Evolutionary conservation across 2,797 vertebrate species (phyloP), one percentile per base, ranked within the genome.

Genomic region (Enteromius argenteus): DNA sequence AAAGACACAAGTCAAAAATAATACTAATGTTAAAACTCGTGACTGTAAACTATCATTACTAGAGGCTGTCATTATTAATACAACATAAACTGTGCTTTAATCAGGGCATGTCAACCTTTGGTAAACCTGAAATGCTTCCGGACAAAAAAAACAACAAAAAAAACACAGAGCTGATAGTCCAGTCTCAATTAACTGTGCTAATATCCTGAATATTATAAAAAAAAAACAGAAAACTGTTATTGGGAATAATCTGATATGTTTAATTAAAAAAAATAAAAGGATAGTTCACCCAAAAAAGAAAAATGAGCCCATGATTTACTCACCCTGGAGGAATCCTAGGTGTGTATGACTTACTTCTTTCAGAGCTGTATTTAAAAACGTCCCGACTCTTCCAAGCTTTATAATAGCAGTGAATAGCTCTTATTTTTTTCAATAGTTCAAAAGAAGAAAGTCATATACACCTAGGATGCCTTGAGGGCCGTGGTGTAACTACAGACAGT

Each of bases 191-290:
- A 79, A 66, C 58, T 49, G 27, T 66, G 37, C 17, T 77, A 77
- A 39, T 46, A 62, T 30, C 4, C 60, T 49, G 21, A n/a, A 79
- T 49, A 78, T 44, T 13, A 64, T 14, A 13, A 23, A 23, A 74
- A 74, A 53, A 2, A 42, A 60, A 62, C 4, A 17, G n/a, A 30
- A 92, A 80, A 66, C 37, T 78, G 79, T 89, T 81, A 89, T 87
- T 88, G 86, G 78, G 88, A 83, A 81, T 90, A 91, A 91, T 92
- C 90, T 79, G 90, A 89, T 49, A 92, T 76, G 72, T 53, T 92
- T 89, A 82, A 87, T 92, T 89, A 95, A 95, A 95, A 95, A 93
- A 93, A 92, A 88, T 84, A 58, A n/a, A 56, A 10, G 4, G 1
- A 2, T 5, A 13, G n/a, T 58, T 23, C 56, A 58, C 56, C 56